A percentile compares a stretch with the other conserved stretches of the same genome.
These are phyloP conservation scores for Pachypeltis micranthus DNA, from an alignment of 1,140 invertebrate genomes.

Conservation along the genomic window DNA sequence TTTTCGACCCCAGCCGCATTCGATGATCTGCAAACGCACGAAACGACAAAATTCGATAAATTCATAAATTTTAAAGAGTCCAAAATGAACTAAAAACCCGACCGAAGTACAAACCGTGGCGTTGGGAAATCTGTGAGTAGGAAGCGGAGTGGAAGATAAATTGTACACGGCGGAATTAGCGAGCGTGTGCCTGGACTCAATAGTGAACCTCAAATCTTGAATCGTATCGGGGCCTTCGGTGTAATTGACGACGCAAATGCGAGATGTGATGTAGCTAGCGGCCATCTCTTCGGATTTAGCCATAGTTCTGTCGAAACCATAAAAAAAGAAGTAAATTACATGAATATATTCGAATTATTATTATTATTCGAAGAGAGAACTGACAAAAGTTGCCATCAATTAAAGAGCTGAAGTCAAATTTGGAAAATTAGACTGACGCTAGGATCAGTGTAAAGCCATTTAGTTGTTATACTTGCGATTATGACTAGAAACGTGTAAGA, in stretches of 20 bases:
- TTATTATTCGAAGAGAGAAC: no score
- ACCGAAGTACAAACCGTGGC: no score
- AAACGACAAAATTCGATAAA: not conserved
- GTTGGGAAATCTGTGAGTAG: constrained; percentile 17
- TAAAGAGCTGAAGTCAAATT: no score
- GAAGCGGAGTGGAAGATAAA: constrained; percentile 15
- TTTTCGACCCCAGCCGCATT: constrained; percentile 49
- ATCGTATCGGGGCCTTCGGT: constrained; percentile 20
- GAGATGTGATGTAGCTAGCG: constrained; percentile 79
- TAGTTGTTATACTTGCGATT: no score
- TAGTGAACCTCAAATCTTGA: constrained; percentile 80
- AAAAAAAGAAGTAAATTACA: no score
- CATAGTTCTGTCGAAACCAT: constrained; percentile 72
- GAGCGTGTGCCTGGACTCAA: constrained; percentile 18
- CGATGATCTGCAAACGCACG: constrained; percentile 45
- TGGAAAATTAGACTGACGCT: no score
- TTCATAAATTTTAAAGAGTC: no score
- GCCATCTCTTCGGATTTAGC: constrained; percentile 70
- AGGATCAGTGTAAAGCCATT: no score
- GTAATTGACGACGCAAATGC: constrained; percentile 55
- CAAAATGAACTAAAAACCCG: no score
- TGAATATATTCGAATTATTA: no score
- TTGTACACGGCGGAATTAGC: constrained; percentile 18
- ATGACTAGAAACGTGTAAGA: no score
- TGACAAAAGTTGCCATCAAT: no score